These are phyloP conservation scores for Gobius niger DNA, from an alignment of 2,113 vertebrate species.

Conservation along the genomic window DNA sequence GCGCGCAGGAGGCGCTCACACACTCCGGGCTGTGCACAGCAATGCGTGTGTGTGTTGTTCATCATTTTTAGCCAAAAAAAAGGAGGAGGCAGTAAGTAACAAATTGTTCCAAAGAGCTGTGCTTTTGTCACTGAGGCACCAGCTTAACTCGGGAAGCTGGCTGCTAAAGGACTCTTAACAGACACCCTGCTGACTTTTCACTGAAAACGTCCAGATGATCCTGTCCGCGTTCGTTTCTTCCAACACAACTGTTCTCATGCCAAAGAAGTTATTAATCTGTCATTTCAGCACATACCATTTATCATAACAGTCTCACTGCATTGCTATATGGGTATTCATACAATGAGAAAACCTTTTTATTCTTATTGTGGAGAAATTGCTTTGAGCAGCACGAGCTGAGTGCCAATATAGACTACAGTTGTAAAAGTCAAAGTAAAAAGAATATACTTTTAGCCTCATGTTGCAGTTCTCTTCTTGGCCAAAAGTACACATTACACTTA, in stretches of 20 bases:
- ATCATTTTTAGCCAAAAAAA: constrained; percentile 68
- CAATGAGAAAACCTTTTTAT: too few species aligned
- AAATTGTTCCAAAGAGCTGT: constrained; percentile 57
- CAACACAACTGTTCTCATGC: neutral
- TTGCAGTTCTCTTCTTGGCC: too few species aligned
- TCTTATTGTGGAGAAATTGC: too few species aligned
- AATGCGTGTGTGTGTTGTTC: constrained; percentile 81
- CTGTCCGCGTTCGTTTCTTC: neutral
- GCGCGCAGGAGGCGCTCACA: constrained; percentile 68
- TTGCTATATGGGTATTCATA: too few species aligned
- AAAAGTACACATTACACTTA: too few species aligned
- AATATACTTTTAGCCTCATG: too few species aligned
- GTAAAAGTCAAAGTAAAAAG: too few species aligned
- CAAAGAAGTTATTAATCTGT: neutral
- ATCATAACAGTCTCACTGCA: too few species aligned
- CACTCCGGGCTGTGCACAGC: constrained; percentile 75
- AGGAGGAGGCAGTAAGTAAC: constrained; percentile 37
- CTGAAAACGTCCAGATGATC: constrained; percentile 4
- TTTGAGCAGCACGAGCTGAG: too few species aligned
- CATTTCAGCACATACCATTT: neutral
- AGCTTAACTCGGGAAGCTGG: constrained; percentile 15
- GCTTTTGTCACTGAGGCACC: constrained; percentile 28
- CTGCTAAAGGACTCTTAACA: neutral
- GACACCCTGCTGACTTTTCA: constrained; percentile 24
- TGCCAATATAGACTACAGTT: too few species aligned